Evolutionary conservation across 1,140 invertebrate species (phyloP).

Genomic region (Polypedilum vanderplanki): DNA sequence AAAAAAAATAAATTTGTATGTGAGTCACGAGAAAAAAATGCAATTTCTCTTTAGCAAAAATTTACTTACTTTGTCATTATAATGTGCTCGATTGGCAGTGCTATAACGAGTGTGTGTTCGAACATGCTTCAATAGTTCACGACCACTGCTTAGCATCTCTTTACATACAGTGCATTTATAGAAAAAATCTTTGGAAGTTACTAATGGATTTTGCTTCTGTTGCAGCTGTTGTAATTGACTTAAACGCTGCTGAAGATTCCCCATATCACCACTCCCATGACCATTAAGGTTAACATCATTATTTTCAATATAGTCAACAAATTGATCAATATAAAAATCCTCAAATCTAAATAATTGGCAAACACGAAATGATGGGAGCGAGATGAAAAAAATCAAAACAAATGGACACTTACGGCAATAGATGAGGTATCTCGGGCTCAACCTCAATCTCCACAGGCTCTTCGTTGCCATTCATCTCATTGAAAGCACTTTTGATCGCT

Average conservation of each 20-base stretch:
- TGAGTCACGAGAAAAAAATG: not conserved
- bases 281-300: not conserved
- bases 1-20: too few species aligned
- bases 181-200: conserved; percentile 1
- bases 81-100: not conserved
- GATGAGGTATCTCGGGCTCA: not conserved
- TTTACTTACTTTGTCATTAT: not conserved
- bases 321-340: conserved; percentile 10
- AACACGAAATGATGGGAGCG: too few species aligned
- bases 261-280: not conserved
- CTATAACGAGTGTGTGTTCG: not conserved
- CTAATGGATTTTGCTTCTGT: not conserved
- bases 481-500: conserved; percentile 1
- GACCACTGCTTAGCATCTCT: not conserved
- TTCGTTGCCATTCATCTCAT: conserved; percentile 22
- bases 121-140: not conserved
- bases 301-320: not conserved
- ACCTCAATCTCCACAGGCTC: conserved; percentile 2
- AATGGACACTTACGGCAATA: not conserved
- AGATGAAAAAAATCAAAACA: not conserved
- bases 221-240: too few species aligned
- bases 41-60: not conserved
- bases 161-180: conserved; percentile 17
- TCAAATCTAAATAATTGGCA: conserved; percentile 11
- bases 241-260: too few species aligned